Conservation (phyloP, 1,140 invertebrate genomes). For the Ceratoteleas bidentatus region DNA sequence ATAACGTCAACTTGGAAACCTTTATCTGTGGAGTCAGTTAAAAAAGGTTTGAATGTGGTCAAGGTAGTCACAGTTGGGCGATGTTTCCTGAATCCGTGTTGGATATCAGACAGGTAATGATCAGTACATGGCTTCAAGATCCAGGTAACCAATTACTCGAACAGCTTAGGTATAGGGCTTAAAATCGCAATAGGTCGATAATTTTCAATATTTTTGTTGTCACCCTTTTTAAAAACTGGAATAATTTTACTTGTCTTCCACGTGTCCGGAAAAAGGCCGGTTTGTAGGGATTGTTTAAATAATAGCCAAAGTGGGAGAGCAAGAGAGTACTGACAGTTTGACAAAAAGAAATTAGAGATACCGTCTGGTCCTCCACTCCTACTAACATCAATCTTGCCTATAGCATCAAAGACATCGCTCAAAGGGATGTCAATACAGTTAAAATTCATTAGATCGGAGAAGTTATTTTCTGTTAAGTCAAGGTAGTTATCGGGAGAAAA, state of each 20-base stretch:
- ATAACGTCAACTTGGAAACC: not conserved
- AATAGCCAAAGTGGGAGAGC: not conserved
- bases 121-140: not conserved
- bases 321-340: not conserved
- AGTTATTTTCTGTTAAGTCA: too few relatives aligned
- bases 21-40: not conserved
- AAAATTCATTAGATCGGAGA: too few relatives aligned
- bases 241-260: not conserved
- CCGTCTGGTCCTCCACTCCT: not conserved
- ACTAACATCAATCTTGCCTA: not conserved
- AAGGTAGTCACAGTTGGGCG: not conserved
- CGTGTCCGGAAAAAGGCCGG: not conserved
- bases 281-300: not conserved
- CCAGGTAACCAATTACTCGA: not conserved
- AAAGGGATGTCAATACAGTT: too few relatives aligned
- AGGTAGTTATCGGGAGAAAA: too few relatives aligned
- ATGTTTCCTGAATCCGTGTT: slow-evolving; percentile 4
- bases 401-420: too few relatives aligned
- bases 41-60: not conserved
- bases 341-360: not conserved
- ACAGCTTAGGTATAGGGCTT: not conserved
- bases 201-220: not conserved
- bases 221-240: not conserved
- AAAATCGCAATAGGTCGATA: not conserved
- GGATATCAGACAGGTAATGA: not conserved